Percentiles rank a stretch among this genome's conserved stretches.
These are phyloP conservation scores for Papilio polytes DNA, from an alignment of 1,140 invertebrate genomes.

Conservation along the genomic window DNA sequence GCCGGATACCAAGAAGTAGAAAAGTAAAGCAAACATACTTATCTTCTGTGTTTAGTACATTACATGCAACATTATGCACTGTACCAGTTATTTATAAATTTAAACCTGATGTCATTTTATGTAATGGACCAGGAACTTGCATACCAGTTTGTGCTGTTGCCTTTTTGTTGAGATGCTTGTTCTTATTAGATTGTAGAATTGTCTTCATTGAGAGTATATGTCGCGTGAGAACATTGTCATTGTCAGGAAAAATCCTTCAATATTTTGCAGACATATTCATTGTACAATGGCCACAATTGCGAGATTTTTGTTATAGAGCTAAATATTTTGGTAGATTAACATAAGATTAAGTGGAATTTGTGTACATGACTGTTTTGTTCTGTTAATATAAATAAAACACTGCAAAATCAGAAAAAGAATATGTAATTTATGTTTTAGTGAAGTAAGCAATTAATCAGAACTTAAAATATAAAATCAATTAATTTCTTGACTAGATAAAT, in stretches of 20 bases:
- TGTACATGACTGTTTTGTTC: background rate
- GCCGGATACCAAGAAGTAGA: slow-evolving; percentile 91
- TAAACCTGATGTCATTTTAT: slow-evolving; percentile 91
- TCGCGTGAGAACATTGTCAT: slow-evolving; percentile 93
- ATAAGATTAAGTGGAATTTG: slow-evolving; percentile 55
- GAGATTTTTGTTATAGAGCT: slow-evolving; percentile 84
- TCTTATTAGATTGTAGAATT: slow-evolving; percentile 88
- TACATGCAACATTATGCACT: slow-evolving; percentile 88
- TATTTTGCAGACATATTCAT: slow-evolving; percentile 93
- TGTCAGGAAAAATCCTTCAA: slow-evolving; percentile 94
- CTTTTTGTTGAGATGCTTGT: slow-evolving; percentile 87
- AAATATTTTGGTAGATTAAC: slow-evolving; percentile 87
- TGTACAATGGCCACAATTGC: slow-evolving; percentile 94
- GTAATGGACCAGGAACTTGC: slow-evolving; percentile 98
- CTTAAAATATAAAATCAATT: slow-evolving; percentile 26
- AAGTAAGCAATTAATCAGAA: slow-evolving; percentile 7
- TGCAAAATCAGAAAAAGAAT: slow-evolving; percentile 29
- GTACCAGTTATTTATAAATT: slow-evolving; percentile 89
- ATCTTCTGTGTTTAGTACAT: slow-evolving; percentile 91
- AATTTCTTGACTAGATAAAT: slow-evolving; percentile 39
- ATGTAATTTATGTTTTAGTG: slow-evolving; percentile 33
- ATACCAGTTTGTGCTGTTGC: slow-evolving; percentile 92
- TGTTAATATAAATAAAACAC: slow-evolving; percentile 25
- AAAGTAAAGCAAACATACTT: slow-evolving; percentile 94
- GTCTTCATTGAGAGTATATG: slow-evolving; percentile 98